phyloP scores from a whole-genome alignment of 2,113 vertebrate species.

The Capra hircus region DNA sequence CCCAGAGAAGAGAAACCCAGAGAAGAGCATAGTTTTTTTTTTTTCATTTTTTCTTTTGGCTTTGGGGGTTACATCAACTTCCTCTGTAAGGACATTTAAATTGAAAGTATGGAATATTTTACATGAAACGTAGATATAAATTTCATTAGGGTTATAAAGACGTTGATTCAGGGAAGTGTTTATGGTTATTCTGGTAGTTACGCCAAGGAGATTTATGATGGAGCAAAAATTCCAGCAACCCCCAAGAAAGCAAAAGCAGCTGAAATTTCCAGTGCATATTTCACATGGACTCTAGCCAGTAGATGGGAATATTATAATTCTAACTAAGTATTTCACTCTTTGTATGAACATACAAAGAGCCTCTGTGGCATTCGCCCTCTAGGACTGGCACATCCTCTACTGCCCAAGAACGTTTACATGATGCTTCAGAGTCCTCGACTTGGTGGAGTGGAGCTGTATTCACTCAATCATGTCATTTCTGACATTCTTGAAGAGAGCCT shows the following conservation, averaged over 20 bases:
- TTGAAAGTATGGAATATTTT: conserved; percentile 63
- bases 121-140: conserved; percentile 56
- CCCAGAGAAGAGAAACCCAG: conserved; percentile 13
- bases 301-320: conserved; percentile 66
- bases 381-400: conserved; percentile 39
- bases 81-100: conserved; percentile 52
- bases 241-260: conserved; percentile 56
- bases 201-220: conserved; percentile 64
- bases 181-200: conserved; percentile 60
- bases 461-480: conserved; percentile 51
- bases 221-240: conserved; percentile 56
- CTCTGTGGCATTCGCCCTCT: conserved; percentile 36
- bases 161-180: conserved; percentile 57
- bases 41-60: conserved; percentile 52
- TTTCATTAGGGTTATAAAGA: conserved; percentile 53
- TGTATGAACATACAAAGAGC: conserved; percentile 65
- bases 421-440: conserved; percentile 40
- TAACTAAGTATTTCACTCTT: conserved; percentile 55
- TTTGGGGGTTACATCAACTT: conserved; percentile 57
- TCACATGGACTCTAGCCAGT: conserved; percentile 58
- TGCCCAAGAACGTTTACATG: conserved; percentile 20
- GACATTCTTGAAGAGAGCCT: conserved; percentile 63
- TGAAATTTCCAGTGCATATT: conserved; percentile 62
- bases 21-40: not conserved
- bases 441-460: conserved; percentile 57